A percentile compares a stretch with the other conserved stretches of the same genome.
Evolutionary conservation across 2,797 vertebrate genomes (phyloP).

Genomic region (Philypnodon macrostomus): DNA sequence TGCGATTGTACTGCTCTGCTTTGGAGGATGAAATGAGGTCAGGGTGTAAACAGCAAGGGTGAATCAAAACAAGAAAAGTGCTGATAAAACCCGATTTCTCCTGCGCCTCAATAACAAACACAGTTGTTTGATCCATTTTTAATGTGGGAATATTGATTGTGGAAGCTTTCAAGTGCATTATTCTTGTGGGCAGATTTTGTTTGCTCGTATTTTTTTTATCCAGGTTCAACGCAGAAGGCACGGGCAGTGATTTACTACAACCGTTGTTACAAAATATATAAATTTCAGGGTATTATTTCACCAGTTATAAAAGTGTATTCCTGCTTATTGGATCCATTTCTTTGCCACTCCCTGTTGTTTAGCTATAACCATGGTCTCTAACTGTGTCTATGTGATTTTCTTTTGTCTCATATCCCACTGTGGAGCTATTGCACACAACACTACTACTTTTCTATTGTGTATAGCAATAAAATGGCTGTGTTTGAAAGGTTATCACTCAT

Average conservation of each 20-base stretch:
- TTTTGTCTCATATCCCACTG: background rate
- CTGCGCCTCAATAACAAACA: background rate
- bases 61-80: constrained; percentile 8
- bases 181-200: background rate
- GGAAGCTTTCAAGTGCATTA: constrained; percentile 2
- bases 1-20: background rate
- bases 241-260: constrained; percentile 8
- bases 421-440: background rate
- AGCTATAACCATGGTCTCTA: background rate
- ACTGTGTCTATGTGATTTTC: too few species aligned
- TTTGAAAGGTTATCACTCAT: too few species aligned
- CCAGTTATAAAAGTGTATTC: background rate
- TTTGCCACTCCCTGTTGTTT: background rate
- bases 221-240: background rate
- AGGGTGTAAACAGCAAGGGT: constrained; percentile 9
- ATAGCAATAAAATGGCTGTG: too few species aligned
- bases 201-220: constrained; percentile 1
- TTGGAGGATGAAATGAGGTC: constrained; percentile 7
- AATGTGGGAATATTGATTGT: constrained; percentile 14
- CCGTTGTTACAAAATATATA: constrained; percentile 8
- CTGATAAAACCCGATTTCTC: constrained; percentile 5
- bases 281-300: background rate
- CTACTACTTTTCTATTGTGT: too few species aligned
- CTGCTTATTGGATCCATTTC: background rate
- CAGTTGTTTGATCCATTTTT: constrained; percentile 1